phyloP scores from a whole-genome alignment of 2,797 vertebrate genomes.

The Takifugu ocellatus region DNA sequence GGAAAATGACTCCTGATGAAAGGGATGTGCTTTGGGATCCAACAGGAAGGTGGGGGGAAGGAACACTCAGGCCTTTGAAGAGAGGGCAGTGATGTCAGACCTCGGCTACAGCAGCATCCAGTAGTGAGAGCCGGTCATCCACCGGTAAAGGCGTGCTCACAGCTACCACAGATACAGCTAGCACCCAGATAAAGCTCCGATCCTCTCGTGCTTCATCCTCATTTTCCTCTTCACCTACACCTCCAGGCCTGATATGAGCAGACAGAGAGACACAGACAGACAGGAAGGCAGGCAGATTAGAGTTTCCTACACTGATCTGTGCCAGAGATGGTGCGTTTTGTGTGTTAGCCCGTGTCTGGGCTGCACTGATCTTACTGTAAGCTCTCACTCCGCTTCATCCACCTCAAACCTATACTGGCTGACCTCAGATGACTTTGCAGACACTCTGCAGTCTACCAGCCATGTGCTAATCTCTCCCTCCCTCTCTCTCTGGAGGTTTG shows the following conservation, averaged over 20 bases:
- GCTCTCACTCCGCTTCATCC: slow-evolving; percentile 55
- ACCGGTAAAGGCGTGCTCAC: slow-evolving; percentile 32
- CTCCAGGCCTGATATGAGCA: slow-evolving; percentile 16
- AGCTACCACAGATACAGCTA: slow-evolving; percentile 23
- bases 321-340: slow-evolving; percentile 6
- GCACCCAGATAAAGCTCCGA: slow-evolving; percentile 31
- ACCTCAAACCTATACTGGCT: slow-evolving; percentile 50
- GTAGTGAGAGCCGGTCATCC: slow-evolving; percentile 34
- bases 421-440: slow-evolving; percentile 79
- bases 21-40: slow-evolving; percentile 59
- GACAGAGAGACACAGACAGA: too few relatives aligned
- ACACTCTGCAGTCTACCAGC: slow-evolving; percentile 67
- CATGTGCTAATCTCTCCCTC: slow-evolving; percentile 55
- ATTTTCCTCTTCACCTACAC: slow-evolving; percentile 4
- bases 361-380: slow-evolving; percentile 34
- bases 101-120: slow-evolving; percentile 32
- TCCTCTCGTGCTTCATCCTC: slow-evolving; percentile 1
- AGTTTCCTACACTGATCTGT: too few relatives aligned
- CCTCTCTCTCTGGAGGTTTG: slow-evolving; percentile 50
- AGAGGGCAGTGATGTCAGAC: slow-evolving; percentile 56
- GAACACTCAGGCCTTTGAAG: slow-evolving; percentile 49
- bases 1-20: slow-evolving; percentile 64
- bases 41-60: slow-evolving; percentile 30
- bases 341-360: slow-evolving; percentile 26
- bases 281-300: too few relatives aligned